phyloP scores from a whole-genome alignment of 2,888 invertebrate species.

The Tetragnatha montana region DNA sequence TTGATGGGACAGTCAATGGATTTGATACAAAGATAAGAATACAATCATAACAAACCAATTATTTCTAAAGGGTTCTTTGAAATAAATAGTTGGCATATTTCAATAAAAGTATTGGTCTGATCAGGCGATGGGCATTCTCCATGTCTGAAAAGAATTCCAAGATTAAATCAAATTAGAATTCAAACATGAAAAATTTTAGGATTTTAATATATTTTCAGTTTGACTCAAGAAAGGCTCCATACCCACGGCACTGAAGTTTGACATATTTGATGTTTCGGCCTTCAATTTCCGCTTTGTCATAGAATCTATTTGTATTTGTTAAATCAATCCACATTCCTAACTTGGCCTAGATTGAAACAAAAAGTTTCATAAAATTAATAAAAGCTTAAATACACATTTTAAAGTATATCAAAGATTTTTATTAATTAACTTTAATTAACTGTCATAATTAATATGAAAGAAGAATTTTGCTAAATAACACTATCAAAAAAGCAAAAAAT shows the following conservation, averaged over 20 bases:
- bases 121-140: slow-evolving; percentile 92
- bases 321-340: slow-evolving; percentile 97
- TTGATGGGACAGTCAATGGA: too few species aligned
- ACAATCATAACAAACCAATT: slow-evolving; percentile 79
- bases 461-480: too few species aligned
- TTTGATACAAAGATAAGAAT: too few species aligned
- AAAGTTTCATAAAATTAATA: too few species aligned
- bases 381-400: too few species aligned
- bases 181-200: not conserved
- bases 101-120: slow-evolving; percentile 89
- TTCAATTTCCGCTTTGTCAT: slow-evolving; percentile 88
- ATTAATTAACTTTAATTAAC: too few species aligned
- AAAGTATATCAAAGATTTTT: too few species aligned
- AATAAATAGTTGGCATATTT: slow-evolving; percentile 86
- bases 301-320: slow-evolving; percentile 95
- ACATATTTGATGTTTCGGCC: slow-evolving; percentile 86
- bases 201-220: not conserved
- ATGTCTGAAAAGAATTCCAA: slow-evolving; percentile 79
- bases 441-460: not conserved
- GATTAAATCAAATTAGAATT: too few species aligned
- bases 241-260: slow-evolving; percentile 91
- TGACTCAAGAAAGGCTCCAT: slow-evolving; percentile 52
- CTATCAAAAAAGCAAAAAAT: not conserved
- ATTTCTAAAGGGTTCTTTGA: slow-evolving; percentile 85
- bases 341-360: slow-evolving; percentile 81